phyloP scores from a whole-genome alignment of 2,113 vertebrate genomes.

The Taxidea taxus region DNA sequence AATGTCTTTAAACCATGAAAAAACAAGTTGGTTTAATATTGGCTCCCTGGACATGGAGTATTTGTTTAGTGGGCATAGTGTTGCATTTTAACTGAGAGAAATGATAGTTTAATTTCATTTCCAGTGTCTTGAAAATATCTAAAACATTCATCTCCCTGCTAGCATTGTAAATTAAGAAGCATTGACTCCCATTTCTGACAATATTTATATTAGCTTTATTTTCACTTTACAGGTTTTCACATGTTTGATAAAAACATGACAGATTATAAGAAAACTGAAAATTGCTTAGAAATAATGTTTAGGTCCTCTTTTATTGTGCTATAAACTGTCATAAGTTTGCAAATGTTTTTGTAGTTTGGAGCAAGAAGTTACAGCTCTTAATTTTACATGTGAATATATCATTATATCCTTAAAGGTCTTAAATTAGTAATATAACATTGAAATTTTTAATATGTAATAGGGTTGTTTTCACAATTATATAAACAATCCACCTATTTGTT shows the following conservation, averaged over 20 bases:
- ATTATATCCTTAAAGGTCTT: background rate
- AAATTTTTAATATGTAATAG: background rate
- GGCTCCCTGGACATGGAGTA: background rate
- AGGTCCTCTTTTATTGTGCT: background rate
- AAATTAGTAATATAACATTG: background rate
- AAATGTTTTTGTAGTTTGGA: background rate
- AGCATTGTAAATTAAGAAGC: conserved; percentile 12
- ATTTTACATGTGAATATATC: background rate
- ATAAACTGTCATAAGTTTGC: background rate
- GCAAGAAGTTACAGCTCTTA: background rate
- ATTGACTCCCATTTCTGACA: background rate
- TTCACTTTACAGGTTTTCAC: conserved; percentile 27
- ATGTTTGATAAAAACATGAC: conserved; percentile 6
- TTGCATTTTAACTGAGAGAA: conserved; percentile 24
- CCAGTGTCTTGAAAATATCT: background rate
- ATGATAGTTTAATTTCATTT: conserved; percentile 28
- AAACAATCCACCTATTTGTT: background rate
- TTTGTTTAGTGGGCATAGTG: background rate
- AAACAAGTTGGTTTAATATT: conserved; percentile 53
- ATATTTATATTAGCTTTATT: conserved; percentile 33
- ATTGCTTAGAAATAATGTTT: background rate
- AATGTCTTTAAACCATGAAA: conserved; percentile 42
- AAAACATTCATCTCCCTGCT: background rate
- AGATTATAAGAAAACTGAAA: background rate
- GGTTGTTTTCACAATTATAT: background rate